Percentiles rank a stretch among this genome's conserved stretches.
These are phyloP conservation scores for Microcebus tavaratra DNA, from an alignment of 2,113 vertebrate species.

Conservation along the genomic window DNA sequence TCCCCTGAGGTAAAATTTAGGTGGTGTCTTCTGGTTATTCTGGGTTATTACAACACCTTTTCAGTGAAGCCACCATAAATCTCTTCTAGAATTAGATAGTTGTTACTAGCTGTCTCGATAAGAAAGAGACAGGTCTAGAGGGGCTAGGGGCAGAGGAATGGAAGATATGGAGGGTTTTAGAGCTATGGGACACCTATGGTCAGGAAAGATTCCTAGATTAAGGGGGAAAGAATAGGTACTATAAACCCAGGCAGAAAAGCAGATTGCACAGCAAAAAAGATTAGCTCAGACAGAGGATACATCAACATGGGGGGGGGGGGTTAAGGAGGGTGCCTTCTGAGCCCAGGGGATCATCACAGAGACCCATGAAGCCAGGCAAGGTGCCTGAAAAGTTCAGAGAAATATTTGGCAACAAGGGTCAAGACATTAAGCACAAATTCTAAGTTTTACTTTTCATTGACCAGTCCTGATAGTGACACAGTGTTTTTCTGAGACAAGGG, in stretches of 20 bases:
- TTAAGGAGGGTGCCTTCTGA: background rate
- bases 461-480: background rate
- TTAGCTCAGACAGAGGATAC: background rate
- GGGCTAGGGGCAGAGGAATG: background rate
- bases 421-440: background rate
- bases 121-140: background rate
- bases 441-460: background rate
- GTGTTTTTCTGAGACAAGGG: background rate
- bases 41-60: background rate
- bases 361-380: background rate
- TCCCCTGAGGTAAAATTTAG: background rate
- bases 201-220: background rate
- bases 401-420: background rate
- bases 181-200: background rate
- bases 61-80: background rate
- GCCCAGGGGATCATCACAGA: background rate
- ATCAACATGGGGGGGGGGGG: fast-evolving
- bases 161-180: background rate
- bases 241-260: background rate
- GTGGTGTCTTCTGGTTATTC: background rate
- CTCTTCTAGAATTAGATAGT: background rate
- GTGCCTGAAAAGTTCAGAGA: background rate
- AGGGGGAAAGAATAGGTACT: background rate
- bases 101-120: background rate
- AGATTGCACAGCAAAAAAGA: background rate